phyloP scores from a whole-genome alignment of 2,797 vertebrate species.

The Onychomys torridus region DNA sequence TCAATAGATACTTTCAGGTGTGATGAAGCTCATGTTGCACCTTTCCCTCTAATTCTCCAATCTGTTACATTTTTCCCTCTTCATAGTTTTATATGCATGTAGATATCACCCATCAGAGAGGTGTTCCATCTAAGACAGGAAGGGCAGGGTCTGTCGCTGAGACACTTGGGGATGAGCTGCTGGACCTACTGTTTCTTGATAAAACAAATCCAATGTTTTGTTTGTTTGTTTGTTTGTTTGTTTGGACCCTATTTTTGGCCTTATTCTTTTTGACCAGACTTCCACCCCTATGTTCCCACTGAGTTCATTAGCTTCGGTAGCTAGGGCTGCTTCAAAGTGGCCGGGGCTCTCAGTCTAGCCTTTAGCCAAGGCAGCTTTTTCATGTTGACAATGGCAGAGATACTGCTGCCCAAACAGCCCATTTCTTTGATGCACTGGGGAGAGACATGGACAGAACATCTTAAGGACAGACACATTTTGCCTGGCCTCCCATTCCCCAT shows the following conservation, averaged over 20 bases:
- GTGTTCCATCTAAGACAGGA: background rate
- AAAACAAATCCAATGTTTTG: background rate
- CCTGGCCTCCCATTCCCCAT: background rate
- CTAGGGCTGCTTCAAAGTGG: background rate
- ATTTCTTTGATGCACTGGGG: background rate
- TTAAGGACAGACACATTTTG: constrained; percentile 2
- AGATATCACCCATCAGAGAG: background rate
- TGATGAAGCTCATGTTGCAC: background rate
- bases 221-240: too few relatives aligned
- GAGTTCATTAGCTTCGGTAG: background rate
- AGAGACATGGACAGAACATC: background rate
- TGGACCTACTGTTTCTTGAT: background rate
- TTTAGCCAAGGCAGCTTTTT: background rate
- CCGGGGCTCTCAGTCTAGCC: background rate
- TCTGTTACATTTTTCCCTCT: background rate
- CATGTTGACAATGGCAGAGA: background rate
- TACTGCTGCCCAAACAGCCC: background rate
- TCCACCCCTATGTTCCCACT: background rate
- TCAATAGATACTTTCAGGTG: background rate
- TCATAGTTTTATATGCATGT: background rate
- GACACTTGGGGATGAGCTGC: background rate
- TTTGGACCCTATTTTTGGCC: too few relatives aligned
- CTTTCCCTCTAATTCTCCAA: background rate
- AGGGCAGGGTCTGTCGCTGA: background rate
- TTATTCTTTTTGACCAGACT: background rate